A percentile compares a stretch with the other conserved stretches of the same genome.
phyloP scores from a whole-genome alignment of 1,140 invertebrate species.

The Hylaeus anthracinus region DNA sequence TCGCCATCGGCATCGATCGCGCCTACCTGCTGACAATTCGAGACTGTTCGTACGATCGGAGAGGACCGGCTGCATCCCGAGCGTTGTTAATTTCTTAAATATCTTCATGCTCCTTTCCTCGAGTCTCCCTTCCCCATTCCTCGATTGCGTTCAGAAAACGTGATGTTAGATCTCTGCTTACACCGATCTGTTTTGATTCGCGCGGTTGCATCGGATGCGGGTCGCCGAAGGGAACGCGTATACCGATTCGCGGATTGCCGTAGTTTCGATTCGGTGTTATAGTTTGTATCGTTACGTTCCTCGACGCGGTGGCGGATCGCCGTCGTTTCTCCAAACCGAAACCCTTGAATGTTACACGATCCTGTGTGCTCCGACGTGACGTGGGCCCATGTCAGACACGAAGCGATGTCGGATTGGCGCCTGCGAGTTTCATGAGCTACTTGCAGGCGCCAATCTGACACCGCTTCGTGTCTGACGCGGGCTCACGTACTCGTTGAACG shows the following conservation, averaged over 20 bases:
- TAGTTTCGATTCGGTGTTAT: conserved; percentile 8
- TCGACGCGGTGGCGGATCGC: conserved; percentile 3
- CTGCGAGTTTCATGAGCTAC: too few species aligned
- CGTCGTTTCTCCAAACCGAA: neutral
- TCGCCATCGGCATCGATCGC: conserved; percentile 25
- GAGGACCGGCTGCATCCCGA: conserved; percentile 4
- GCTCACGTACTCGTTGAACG: too few species aligned
- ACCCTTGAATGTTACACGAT: too few species aligned
- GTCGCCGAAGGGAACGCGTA: neutral
- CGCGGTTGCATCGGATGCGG: neutral
- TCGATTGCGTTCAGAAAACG: conserved; percentile 14
- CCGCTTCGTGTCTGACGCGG: too few species aligned
- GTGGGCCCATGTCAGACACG: too few species aligned
- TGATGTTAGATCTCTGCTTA: conserved; percentile 21
- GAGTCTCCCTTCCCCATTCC: neutral
- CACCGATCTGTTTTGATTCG: conserved; percentile 32
- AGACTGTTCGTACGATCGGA: conserved; percentile 15
- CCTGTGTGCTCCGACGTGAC: too few species aligned
- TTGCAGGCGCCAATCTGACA: too few species aligned
- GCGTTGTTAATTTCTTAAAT: conserved; percentile 17
- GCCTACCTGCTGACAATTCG: conserved; percentile 7
- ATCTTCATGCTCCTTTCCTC: neutral
- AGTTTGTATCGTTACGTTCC: neutral
- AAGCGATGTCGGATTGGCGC: too few species aligned
- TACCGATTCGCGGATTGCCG: neutral